Conservation (phyloP, 2,797 vertebrate species). For the Fistularia tabacaria region DNA sequence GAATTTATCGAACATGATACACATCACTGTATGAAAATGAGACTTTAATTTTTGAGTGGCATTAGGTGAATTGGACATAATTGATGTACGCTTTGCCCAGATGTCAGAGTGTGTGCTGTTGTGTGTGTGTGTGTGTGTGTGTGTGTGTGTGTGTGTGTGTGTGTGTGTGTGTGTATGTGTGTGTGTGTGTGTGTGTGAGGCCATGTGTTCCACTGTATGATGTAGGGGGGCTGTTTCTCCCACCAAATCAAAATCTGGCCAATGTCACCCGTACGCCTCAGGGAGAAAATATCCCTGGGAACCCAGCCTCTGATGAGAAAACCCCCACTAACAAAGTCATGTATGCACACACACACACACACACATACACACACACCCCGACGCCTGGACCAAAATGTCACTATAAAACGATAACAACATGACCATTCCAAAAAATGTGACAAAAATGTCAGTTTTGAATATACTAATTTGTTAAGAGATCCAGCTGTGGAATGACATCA, state of each 20-base stretch:
- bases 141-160: constrained; percentile 11
- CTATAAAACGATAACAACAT: no score
- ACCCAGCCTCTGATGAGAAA: constrained; percentile 56
- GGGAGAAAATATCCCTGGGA: constrained; percentile 71
- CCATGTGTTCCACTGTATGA: constrained; percentile 65
- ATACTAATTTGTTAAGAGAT: no score
- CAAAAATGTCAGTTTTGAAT: not conserved
- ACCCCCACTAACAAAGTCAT: constrained; percentile 14
- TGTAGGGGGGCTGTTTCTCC: constrained; percentile 59
- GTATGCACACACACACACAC: not conserved
- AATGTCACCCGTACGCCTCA: constrained; percentile 67
- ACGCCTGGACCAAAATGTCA: no score
- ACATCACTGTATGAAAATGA: not conserved
- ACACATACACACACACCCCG: not conserved
- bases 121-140: constrained; percentile 7
- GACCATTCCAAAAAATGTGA: not conserved
- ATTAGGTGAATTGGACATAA: constrained; percentile 50
- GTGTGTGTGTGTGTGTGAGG: constrained; percentile 26
- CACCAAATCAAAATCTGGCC: constrained; percentile 68
- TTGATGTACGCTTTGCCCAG: constrained; percentile 55
- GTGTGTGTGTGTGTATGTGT: constrained; percentile 6
- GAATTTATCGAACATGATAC: not conserved
- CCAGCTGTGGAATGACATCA: no score
- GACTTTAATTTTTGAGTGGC: constrained; percentile 50
- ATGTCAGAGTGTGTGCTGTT: constrained; percentile 29